Evolutionary conservation across 2,113 vertebrate species (phyloP), one percentile per base, ranked within the genome.

Genomic region (Seriola dumerili): DNA sequence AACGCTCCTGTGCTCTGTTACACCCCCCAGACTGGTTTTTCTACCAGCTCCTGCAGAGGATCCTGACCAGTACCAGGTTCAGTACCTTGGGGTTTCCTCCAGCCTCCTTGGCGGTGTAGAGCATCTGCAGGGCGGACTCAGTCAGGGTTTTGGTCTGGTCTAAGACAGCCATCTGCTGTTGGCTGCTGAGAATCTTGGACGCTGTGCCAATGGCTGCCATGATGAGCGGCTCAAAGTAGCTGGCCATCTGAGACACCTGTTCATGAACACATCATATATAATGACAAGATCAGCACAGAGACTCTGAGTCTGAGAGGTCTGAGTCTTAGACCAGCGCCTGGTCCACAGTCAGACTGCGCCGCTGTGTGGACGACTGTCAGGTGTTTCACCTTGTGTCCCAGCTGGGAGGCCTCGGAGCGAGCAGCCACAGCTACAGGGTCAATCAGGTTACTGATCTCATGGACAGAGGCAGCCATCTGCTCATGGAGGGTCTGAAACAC

Each of bases 101-200:
- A 1, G 98, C 97, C 87, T 99, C 98, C 90, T 99, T 99, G 91
- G 98, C 97, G 0, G 98, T 99, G 87, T 99, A 99, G 11, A 99
- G 95, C 96, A 99, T 96, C 95, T 99, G 98, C 82, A 99, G 92
- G 38, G 98, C 98, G 0, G 98, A 99, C 91, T 99, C 98, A 0
- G 97, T 96, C 91, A 99, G 91, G 0, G 98, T 99, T 91, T 99
- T 99, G 46, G 97, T 99, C 93, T 99, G 98, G 93, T 99, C 98
- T 92, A 99, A 94, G 23, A 99, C 97, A 4, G 96, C 98, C 98
- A 99, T 99, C 95, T 99, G 98, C 94, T 99, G 98, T 48, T 99
- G 98, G 88, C 98, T 98, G 93, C 97, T 99, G 58, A 97, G 86
- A 0, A 97, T 97, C 94, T 99, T 99, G 63, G 98, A 99, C 1